Base-by-base conservation (phyloP, 2,797 vertebrate species). In the Rhynchotus rufescens region DNA sequence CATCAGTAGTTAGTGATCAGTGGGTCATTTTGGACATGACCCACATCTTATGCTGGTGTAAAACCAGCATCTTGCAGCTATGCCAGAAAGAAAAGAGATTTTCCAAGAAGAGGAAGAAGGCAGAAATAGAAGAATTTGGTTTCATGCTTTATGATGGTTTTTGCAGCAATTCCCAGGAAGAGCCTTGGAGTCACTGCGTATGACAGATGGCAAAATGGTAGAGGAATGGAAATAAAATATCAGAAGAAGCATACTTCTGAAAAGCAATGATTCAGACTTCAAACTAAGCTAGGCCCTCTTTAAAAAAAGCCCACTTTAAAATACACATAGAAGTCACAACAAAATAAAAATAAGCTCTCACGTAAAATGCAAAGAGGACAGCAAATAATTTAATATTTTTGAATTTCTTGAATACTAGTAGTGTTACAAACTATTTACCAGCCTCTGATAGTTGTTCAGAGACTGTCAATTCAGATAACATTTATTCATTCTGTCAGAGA, bases 301-400 rank as follows among this genome's bases (percentile, higher is more conserved):
- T 40, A 20, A 60, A 47, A 71, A 36, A 20, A 10, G 4, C 13
- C 40, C 40, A 13, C 40, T 6, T 85, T 52, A 59, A 80, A 82
- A 51, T 38, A 25, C 4, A 57, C 28, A 12, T 28, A 36, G 22
- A 60, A 77, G 9, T 28, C 19, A 61, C 2, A 40, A 49, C 23
- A 82, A 86, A 94, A 52, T 20, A 54, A 89, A 88, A 88, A 40
- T 7, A 59, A 6, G 16, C 2, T 15, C 44, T 66, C 54, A 72
- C 72, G 7, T 5, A 38, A 68, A 4, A 40, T 4, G 38, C 0
- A 3, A 65, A 72, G 74, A 23, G 15, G 60, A 80, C 61, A 60
- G 52, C 0, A 60, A 57, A 0, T 8, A 45, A 34, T 45, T 17
- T 6, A 17, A 12, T 0, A 4, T 15, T 28, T 67, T 49, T 3